These are phyloP conservation scores for Oplegnathus fasciatus DNA, from an alignment of 2,113 vertebrate species.

Conservation along the genomic window DNA sequence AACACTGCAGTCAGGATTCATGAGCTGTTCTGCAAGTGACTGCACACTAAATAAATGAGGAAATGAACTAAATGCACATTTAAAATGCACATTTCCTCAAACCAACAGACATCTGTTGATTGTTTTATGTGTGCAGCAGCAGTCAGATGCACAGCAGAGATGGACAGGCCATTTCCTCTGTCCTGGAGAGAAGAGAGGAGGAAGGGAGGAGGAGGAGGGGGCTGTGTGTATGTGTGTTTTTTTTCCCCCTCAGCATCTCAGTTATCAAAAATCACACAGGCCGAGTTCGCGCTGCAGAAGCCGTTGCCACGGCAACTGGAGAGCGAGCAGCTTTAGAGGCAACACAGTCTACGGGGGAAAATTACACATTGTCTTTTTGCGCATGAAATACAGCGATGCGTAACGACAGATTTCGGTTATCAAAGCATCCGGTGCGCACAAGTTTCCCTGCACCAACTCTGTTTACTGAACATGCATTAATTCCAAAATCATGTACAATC, in stretches of 20 bases:
- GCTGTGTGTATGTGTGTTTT: slow-evolving; percentile 25
- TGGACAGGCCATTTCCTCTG: slow-evolving; percentile 58
- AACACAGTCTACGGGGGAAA: slow-evolving; percentile 60
- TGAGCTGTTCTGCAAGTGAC: neutral
- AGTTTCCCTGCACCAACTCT: slow-evolving; percentile 8
- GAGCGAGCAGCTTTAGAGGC: slow-evolving; percentile 85
- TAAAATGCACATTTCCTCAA: slow-evolving; percentile 15
- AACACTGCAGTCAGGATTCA: slow-evolving; percentile 48
- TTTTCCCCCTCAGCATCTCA: slow-evolving; percentile 58
- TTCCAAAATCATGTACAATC: slow-evolving; percentile 23
- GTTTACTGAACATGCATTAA: neutral
- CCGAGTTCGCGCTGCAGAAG: slow-evolving; percentile 88
- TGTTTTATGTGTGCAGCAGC: slow-evolving; percentile 23
- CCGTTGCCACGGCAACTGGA: slow-evolving; percentile 92
- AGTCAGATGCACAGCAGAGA: slow-evolving; percentile 39
- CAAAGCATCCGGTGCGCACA: slow-evolving; percentile 9
- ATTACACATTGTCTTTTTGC: slow-evolving; percentile 70
- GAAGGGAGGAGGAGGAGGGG: neutral
- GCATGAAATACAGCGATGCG: slow-evolving; percentile 55
- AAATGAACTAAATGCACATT: slow-evolving; percentile 8
- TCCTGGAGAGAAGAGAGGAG: slow-evolving; percentile 21
- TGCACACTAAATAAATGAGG: neutral
- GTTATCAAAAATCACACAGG: slow-evolving; percentile 78
- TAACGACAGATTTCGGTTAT: slow-evolving; percentile 17
- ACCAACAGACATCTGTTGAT: slow-evolving; percentile 63